Evolutionary conservation across 37 sponge, comb jelly and placozoan species (phyloP).

Genomic region (Axinella damicornis): DNA sequence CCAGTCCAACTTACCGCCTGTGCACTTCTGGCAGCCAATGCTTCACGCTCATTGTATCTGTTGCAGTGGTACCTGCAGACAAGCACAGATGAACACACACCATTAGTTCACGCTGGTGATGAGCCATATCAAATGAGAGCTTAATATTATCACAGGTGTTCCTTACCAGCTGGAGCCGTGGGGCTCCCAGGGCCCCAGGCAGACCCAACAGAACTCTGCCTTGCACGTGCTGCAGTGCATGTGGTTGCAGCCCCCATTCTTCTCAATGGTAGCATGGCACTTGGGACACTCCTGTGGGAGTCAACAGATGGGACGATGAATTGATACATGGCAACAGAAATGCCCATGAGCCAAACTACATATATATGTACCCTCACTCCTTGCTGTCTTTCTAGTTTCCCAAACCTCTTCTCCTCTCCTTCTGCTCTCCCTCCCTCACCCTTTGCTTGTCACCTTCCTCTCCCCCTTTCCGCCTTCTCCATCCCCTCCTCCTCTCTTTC

Average conservation of each 20-base stretch:
- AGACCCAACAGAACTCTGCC: conserved; percentile 95
- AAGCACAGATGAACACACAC: neutral
- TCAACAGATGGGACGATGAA: too few relatives aligned
- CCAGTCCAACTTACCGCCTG: conserved; percentile 65
- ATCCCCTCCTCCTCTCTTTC: too few relatives aligned
- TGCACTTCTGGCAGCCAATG: conserved; percentile 75
- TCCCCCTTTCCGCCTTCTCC: too few relatives aligned
- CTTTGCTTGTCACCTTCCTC: too few relatives aligned
- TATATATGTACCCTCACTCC: too few relatives aligned
- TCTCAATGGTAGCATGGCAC: conserved; percentile 94
- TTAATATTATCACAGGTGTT: too few relatives aligned
- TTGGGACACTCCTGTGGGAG: conserved; percentile 83
- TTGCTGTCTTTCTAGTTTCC: too few relatives aligned
- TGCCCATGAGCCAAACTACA: too few relatives aligned
- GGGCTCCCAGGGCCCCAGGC: conserved; percentile 91
- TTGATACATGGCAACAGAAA: too few relatives aligned
- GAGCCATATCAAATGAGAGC: too few relatives aligned
- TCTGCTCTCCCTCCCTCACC: too few relatives aligned
- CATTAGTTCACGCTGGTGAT: neutral
- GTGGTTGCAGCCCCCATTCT: conserved; percentile 97
- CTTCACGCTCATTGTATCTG: conserved; percentile 80
- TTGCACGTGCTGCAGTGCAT: conserved; percentile 83
- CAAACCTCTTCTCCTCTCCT: too few relatives aligned
- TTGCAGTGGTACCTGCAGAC: conserved; percentile 90
- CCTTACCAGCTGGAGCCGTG: conserved; percentile 92